Percentiles rank a stretch among this genome's conserved stretches.
These are phyloP conservation scores for Brachynemurus nebulosus DNA, from an alignment of 2,888 invertebrate genomes.

Conservation along the genomic window DNA sequence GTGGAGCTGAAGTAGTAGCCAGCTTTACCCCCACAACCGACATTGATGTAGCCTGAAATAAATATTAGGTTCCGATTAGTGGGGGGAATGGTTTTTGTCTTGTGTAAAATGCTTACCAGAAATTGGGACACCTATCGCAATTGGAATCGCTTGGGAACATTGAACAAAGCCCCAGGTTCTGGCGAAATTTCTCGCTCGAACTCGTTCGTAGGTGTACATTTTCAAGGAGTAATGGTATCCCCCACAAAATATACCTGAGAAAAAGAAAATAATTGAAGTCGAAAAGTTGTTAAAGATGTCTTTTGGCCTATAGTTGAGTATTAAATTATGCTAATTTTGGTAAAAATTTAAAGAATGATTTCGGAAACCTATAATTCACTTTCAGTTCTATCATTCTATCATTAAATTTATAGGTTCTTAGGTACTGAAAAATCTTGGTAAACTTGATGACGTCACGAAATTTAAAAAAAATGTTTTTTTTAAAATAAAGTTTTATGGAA, in stretches of 20 bases:
- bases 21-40: slow-evolving; percentile 58
- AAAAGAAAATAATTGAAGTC: slow-evolving; percentile 10
- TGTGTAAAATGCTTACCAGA: slow-evolving; percentile 43
- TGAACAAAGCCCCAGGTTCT: slow-evolving; percentile 83
- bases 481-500: no score
- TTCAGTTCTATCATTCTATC: no score
- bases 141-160: slow-evolving; percentile 74
- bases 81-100: slow-evolving; percentile 1
- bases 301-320: no score
- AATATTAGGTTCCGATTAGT: slow-evolving; percentile 2
- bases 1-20: slow-evolving; percentile 77
- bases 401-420: no score
- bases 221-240: slow-evolving; percentile 80
- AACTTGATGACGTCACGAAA: no score
- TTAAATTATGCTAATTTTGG: no score
- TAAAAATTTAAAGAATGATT: no score
- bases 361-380: no score
- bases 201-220: slow-evolving; percentile 80
- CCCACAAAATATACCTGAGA: slow-evolving; percentile 67
- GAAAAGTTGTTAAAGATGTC: no score
- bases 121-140: slow-evolving; percentile 70
- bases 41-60: slow-evolving; percentile 61
- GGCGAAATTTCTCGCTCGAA: slow-evolving; percentile 72
- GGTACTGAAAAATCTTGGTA: no score
- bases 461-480: no score